Evolutionary conservation across 2,888 invertebrate species (phyloP), one percentile per base, ranked within the genome.

Genomic region (Philonicus albiceps): DNA sequence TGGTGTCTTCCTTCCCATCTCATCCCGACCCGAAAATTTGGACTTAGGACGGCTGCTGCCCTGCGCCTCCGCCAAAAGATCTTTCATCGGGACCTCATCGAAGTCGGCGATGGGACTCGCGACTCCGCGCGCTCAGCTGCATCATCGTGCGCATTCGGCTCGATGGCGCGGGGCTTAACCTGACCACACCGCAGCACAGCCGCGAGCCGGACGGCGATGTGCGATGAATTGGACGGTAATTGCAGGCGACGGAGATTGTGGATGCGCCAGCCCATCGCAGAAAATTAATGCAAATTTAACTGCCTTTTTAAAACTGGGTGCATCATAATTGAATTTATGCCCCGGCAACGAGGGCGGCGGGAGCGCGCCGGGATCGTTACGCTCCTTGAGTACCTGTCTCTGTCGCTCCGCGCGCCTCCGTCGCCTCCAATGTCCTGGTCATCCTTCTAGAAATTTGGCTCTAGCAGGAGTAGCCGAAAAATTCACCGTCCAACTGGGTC

Each of bases 241-340:
- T 81, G 81, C 81, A 64, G 34, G 64, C 37, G 81, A 81, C 81
- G 81, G 81, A 55, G 81, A 55, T 81, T 81, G 81, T 55, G 80
- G 16, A 53, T 16, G 30, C 7, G n/a, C 16, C 76, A 22, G 27
- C 19, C 49, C 49, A 78, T 27, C 49, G 78, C 49, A 53, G 30
- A 78, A 78, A 78, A 78, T 78, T 78, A 78, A 78, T 78, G 78
- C 78, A 78, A 78, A 78, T 78, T 78, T 78, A 49, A 78, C 43
- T 49, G 27, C 19, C 22, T 22, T 43, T 43, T 43, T 43, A 76
- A 43, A 78, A 31, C 3, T 78, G 64, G 27, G 30, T 78, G 27
- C 49, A 30, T 13, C 30, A 16, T 30, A 78, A 78, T 78, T 49
- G 30, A 78, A 78, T 78, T 78, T 43, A 49, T 53, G n/a, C 31